Evolutionary conservation across 2,113 vertebrate species (phyloP).

Genomic region (Vulpes vulpes): DNA sequence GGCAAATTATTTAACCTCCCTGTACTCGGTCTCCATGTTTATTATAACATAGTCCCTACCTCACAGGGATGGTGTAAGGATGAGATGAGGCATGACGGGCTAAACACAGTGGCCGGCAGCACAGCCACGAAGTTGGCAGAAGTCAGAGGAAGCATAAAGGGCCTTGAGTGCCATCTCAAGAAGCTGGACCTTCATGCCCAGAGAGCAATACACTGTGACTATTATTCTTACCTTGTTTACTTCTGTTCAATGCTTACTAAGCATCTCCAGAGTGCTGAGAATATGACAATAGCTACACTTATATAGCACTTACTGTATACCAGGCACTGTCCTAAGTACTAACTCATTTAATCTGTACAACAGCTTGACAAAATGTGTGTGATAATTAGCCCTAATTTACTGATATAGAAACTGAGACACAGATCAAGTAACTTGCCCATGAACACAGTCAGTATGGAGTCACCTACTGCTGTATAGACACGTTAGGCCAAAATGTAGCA

Average conservation of each 20-base stretch:
- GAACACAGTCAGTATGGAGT: neutral
- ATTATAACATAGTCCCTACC: neutral
- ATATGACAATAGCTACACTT: neutral
- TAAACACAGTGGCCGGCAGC: neutral
- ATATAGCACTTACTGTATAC: neutral
- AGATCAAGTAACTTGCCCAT: neutral
- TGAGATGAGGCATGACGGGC: neutral
- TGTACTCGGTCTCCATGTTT: neutral
- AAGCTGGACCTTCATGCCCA: neutral
- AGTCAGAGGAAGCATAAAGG: neutral
- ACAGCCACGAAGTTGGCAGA: neutral
- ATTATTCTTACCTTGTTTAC: neutral
- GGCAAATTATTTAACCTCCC: slow-evolving; percentile 52
- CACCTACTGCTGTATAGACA: neutral
- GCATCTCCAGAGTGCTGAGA: neutral
- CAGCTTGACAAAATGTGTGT: neutral
- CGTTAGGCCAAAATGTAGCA: neutral
- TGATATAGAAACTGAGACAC: neutral
- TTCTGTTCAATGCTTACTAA: neutral
- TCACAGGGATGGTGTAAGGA: neutral
- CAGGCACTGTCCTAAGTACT: neutral
- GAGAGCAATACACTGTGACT: neutral
- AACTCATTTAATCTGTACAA: neutral
- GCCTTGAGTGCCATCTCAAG: neutral
- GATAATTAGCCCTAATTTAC: neutral